These are phyloP conservation scores for Cairina moschata DNA, from an alignment of 2,113 vertebrate genomes.

Conservation along the genomic window DNA sequence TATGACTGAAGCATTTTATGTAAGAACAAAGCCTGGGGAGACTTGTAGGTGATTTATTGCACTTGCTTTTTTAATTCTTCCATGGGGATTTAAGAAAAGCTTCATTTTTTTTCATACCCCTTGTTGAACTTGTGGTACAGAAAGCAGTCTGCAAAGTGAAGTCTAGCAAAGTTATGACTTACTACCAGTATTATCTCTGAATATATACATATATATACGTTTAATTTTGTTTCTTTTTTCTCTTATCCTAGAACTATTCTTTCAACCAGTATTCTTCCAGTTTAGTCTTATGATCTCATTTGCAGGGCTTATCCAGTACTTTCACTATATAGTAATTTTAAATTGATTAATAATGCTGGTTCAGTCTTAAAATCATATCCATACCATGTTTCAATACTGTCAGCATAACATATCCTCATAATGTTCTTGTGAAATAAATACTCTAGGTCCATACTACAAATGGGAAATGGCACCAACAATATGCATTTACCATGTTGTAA, in stretches of 20 bases:
- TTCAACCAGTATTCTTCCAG: neutral
- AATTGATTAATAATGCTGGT: neutral
- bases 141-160: neutral
- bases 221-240: neutral
- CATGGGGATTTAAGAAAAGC: neutral
- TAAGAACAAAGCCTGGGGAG: slow-evolving; percentile 19
- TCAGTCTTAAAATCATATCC: neutral
- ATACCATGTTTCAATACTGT: neutral
- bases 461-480: neutral
- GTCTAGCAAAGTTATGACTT: neutral
- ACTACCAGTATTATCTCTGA: neutral
- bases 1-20: slow-evolving; percentile 40
- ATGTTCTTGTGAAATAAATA: neutral
- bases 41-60: slow-evolving; percentile 15
- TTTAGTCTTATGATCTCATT: neutral
- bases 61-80: slow-evolving; percentile 41
- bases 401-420: neutral
- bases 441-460: neutral
- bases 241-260: neutral
- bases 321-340: neutral
- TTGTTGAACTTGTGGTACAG: neutral
- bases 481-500: neutral
- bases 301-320: neutral
- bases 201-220: neutral
- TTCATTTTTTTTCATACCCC: neutral